Base-by-base conservation (phyloP, 2,113 vertebrate species). In the Sinocyclocheilus maitianheensis region DNA sequence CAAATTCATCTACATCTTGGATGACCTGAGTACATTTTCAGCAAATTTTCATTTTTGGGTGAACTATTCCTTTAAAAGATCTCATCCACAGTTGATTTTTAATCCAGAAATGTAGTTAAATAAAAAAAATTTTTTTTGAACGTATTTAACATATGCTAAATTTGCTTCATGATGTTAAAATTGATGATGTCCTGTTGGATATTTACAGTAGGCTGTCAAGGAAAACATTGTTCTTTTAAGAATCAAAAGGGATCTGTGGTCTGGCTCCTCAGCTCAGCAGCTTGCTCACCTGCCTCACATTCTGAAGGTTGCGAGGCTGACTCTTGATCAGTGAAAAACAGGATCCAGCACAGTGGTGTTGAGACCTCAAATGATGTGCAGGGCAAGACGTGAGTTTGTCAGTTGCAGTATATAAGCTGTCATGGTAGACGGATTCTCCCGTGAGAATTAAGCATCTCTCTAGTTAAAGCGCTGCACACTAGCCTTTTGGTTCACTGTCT, bases 361-460 rank as follows among this genome's bases (percentile, higher is more conserved):
- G 26, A 72, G 65, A 72, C 65, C 65, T 72, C 65, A 72, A 55
- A 69, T 20, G 65, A 72, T 40, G 67, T 69, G n/a, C 81, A 71
- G 24, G 76, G 65, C 24, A 55, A 71, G 63, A 55, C 14, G 26
- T 48, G 43, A 71, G 46, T 69, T 72, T 83, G 81, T 83, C 81
- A 83, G 65, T 72, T 83, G 48, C 65, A 14, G 65, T 83, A 72
- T 40, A 83, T 83, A 83, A 55, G 67, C 48, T 55, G 81, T 72
- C 81, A 83, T 40, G 81, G 24, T 55, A 72, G 81, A 83, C 20
- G 46, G 30, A 83, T 53, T 55, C 62, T 69, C 63, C 46, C 9
- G 0, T 53, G 81, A 71, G 81, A 53, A 40, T 83, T 72, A 83
- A 53, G 10, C 63, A 53, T 40, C 18, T 9, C 20, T 71, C 30